Conservation (phyloP, 2,113 vertebrate species). For the Otocyon megalotis region DNA sequence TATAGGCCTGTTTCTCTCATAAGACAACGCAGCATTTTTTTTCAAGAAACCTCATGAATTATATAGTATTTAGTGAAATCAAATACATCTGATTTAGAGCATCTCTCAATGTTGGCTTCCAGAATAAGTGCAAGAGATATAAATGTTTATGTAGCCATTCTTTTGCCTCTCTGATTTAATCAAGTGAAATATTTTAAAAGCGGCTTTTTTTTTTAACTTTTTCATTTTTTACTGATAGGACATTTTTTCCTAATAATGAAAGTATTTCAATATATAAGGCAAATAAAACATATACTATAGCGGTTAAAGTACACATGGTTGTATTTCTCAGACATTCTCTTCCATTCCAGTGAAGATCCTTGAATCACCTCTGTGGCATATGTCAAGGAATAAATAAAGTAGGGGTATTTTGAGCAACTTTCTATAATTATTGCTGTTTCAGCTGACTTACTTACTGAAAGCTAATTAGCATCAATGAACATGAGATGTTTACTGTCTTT, state of each 20-base stretch:
- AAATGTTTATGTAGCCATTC: not conserved
- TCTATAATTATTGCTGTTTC: not conserved
- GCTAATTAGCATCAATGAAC: not conserved
- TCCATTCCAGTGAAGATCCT: not conserved
- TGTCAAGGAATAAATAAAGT: not conserved
- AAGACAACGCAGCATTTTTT: not conserved
- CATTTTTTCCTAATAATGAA: not conserved
- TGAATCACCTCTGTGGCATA: not conserved
- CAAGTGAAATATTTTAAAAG: not conserved
- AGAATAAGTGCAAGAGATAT: not conserved
- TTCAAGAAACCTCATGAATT: not conserved
- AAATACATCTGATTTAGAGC: not conserved
- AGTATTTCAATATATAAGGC: not conserved
- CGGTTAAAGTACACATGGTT: not conserved
- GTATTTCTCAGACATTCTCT: not conserved
- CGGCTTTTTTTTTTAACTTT: not conserved
- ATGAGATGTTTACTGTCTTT: not conserved
- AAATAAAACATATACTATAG: not conserved
- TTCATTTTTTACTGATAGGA: not conserved
- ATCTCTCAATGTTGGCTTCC: not conserved
- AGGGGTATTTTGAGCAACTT: not conserved
- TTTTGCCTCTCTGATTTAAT: not conserved
- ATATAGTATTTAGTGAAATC: not conserved
- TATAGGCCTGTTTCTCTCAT: not conserved
- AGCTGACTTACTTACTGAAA: not conserved